Evolutionary conservation across 1,140 invertebrate genomes (phyloP), one percentile per base, ranked within the genome.

Genomic region (Radopholus similis): DNA sequence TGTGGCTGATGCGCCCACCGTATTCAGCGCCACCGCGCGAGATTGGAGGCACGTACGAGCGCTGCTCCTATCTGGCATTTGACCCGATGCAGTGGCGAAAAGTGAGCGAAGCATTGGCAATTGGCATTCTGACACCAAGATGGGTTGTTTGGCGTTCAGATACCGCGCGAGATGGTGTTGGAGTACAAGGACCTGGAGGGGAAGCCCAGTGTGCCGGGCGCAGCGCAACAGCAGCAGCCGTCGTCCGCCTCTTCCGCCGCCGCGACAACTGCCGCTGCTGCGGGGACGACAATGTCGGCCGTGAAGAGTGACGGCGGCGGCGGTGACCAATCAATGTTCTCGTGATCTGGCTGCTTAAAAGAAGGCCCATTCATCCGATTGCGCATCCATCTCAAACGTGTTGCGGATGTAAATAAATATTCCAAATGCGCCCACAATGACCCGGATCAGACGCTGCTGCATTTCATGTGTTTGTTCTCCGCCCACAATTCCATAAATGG

Each of bases 51-150:
- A 92, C 90, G 70, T 97, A 95, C 85, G 95, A 97, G 86, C 87
- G 93, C 80, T 93, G 94, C 85, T 96, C 93, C 74, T 98, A 97
- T 86, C 96, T 94, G 86, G 95, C 94, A 85, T 99, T 97, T 85
- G 95, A 98, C 87, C 91, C 91, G 77, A 89, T 83, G 15, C 85
- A 82, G 69, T 86, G 85, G 85, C 71, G 85, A 66, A 23, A 62
- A 54, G n/a, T 62, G 54, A 49, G n/a, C 6, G 34, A 30, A 28
- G 38, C n/a, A 64, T 64, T 55, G 35, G 18, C 6, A 63, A 18
- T 64, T 26, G 11, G n/a, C n/a, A n/a, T n/a, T n/a, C n/a, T n/a
- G n/a, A n/a, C n/a, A n/a, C n/a, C n/a, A n/a, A n/a, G n/a, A n/a
- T n/a, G n/a, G n/a, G n/a, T 30, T 64, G 35, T n/a, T 9, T 64